A percentile compares a stretch with the other conserved stretches of the same genome.
phyloP scores from a whole-genome alignment of 2,113 vertebrate genomes.

The Gopherus evgoodei region DNA sequence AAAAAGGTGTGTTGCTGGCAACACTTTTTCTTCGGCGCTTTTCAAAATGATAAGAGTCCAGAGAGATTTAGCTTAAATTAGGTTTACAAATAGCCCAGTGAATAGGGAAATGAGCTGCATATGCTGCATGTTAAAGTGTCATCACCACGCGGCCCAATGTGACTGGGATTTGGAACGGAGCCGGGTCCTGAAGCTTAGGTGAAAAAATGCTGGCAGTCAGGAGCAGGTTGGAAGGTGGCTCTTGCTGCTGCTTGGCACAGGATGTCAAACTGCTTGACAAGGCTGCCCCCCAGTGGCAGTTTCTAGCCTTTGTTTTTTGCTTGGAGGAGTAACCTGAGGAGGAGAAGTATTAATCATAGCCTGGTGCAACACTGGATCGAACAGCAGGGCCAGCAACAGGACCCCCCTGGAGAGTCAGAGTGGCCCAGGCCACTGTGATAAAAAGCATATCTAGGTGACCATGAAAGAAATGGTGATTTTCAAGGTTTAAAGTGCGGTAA shows the following conservation, averaged over 20 bases:
- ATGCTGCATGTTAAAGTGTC: slow-evolving; percentile 40
- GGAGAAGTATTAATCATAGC: fast-evolving
- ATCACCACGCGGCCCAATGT: slow-evolving; percentile 6
- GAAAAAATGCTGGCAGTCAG: not conserved
- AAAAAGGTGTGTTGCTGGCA: not conserved
- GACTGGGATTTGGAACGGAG: slow-evolving; percentile 15
- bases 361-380: not conserved
- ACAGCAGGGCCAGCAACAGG: not conserved
- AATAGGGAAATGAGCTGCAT: slow-evolving; percentile 55
- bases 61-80: slow-evolving; percentile 53
- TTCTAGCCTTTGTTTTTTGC: not conserved
- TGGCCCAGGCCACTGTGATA: not conserved
- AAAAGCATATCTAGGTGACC: not conserved
- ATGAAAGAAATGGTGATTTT: not conserved
- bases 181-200: not conserved
- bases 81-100: slow-evolving; percentile 67
- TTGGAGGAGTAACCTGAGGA: not conserved
- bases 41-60: not conserved
- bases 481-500: not conserved
- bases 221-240: not conserved
- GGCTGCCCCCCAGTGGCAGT: slow-evolving; percentile 63
- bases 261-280: not conserved
- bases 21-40: not conserved
- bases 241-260: not conserved
- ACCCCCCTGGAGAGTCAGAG: not conserved